Conservation (phyloP, 1,140 invertebrate genomes). For the Drosophila subpulchrella region DNA sequence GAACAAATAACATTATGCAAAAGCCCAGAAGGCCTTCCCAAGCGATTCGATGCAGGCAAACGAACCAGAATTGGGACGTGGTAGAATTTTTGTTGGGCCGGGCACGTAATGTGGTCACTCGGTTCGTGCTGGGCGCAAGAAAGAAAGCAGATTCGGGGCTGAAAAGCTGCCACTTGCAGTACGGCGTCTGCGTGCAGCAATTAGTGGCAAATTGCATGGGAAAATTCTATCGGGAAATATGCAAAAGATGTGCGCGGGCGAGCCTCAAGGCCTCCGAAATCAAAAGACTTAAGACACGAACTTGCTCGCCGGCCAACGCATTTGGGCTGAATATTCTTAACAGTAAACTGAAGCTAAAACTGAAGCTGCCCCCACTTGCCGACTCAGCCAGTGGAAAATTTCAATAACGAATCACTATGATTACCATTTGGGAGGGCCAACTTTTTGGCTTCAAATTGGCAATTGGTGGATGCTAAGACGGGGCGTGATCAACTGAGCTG, state of each 20-base stretch:
- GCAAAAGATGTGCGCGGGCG: constrained; percentile 59
- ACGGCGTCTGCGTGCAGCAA: constrained; percentile 69
- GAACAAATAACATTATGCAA: constrained; percentile 6
- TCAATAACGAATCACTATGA: constrained; percentile 81
- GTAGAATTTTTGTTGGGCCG: not conserved
- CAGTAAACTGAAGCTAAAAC: constrained; percentile 55
- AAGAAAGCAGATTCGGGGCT: constrained; percentile 57
- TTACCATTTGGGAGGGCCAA: constrained; percentile 65
- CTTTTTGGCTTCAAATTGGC: constrained; percentile 17
- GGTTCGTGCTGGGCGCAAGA: constrained; percentile 52
- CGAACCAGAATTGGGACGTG: constrained; percentile 28
- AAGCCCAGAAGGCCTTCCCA: constrained; percentile 36
- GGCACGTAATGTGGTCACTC: constrained; percentile 59
- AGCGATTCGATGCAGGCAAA: constrained; percentile 21
- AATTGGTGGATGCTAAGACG: not conserved
- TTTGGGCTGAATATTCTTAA: constrained; percentile 59
- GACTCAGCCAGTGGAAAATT: constrained; percentile 56
- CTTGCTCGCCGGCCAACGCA: constrained; percentile 53
- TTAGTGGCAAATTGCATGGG: constrained; percentile 80
- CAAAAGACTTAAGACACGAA: constrained; percentile 73
- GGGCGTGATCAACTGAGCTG: not conserved
- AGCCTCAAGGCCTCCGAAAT: constrained; percentile 51
- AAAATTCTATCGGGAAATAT: constrained; percentile 77
- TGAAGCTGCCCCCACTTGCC: constrained; percentile 37
- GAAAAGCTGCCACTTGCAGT: constrained; percentile 24